Evolutionary conservation across 2,888 invertebrate genomes (phyloP).

Genomic region (Epinotia nisella): DNA sequence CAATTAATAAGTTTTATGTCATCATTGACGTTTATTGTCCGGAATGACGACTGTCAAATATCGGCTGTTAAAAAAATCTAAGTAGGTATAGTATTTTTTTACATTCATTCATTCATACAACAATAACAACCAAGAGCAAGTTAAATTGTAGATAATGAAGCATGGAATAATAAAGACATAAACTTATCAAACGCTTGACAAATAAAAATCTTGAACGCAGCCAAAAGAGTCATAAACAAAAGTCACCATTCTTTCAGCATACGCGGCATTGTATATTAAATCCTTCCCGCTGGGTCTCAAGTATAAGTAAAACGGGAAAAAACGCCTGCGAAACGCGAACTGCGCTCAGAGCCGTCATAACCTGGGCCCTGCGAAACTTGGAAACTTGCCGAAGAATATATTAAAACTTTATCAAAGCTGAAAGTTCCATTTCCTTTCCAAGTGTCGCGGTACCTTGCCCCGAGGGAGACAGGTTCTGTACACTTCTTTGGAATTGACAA

Average conservation of each 20-base stretch:
- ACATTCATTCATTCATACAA: background rate
- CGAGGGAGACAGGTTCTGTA: conserved; percentile 53
- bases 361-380: conserved; percentile 66
- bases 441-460: conserved; percentile 60
- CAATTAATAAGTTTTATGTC: no score
- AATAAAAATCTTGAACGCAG: conserved; percentile 29
- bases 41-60: no score
- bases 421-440: conserved; percentile 76
- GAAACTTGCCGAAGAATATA: conserved; percentile 81
- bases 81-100: no score
- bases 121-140: background rate
- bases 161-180: conserved; percentile 18
- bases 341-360: conserved; percentile 72
- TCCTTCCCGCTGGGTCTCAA: conserved; percentile 51
- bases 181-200: conserved; percentile 7
- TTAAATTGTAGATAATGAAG: background rate
- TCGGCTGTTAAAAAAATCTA: no score
- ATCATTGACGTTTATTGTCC: no score
- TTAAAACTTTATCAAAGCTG: conserved; percentile 84
- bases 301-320: conserved; percentile 57
- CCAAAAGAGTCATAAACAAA: conserved; percentile 37
- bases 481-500: conserved; percentile 54
- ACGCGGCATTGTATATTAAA: conserved; percentile 56
- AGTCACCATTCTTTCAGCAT: conserved; percentile 41
- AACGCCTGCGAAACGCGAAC: conserved; percentile 55